These are phyloP conservation scores for Synanthedon myopaeformis DNA, from an alignment of 2,888 invertebrate genomes.

Conservation along the genomic window DNA sequence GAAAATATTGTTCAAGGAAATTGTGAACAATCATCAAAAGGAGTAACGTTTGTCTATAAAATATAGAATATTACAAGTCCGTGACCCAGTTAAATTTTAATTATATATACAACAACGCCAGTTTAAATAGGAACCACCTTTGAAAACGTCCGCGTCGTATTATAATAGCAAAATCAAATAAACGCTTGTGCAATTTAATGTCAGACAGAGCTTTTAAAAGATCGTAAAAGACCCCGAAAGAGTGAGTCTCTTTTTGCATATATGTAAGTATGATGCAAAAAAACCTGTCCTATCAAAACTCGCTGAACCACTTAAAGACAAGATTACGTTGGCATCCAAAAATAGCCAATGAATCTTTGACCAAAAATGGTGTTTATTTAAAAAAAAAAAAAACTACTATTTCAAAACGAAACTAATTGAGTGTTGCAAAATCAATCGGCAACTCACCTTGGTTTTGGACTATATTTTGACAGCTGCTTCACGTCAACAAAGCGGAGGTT, in stretches of 20 bases:
- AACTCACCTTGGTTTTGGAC: conserved; percentile 47
- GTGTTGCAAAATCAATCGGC: neutral
- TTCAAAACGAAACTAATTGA: neutral
- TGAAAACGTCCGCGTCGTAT: neutral
- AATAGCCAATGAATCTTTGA: conserved; percentile 8
- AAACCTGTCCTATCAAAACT: conserved; percentile 12
- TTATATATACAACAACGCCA: neutral
- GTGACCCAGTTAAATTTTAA: neutral
- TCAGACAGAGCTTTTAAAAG: neutral
- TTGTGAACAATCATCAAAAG: too few species aligned
- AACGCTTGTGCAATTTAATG: neutral
- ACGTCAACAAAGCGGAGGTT: conserved; percentile 45
- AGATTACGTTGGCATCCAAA: conserved; percentile 8
- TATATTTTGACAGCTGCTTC: conserved; percentile 55
- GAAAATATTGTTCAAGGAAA: too few species aligned
- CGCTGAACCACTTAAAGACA: conserved; percentile 10
- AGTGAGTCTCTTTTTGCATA: too few species aligned
- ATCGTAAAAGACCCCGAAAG: neutral
- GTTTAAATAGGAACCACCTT: neutral
- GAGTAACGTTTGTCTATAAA: too few species aligned
- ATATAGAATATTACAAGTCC: neutral
- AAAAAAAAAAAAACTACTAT: neutral
- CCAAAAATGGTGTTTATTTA: conserved; percentile 1
- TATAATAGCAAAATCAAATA: neutral
- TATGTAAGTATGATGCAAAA: neutral